Evolutionary conservation across 1,140 invertebrate genomes (phyloP).

Genomic region (Drosophila erecta): DNA sequence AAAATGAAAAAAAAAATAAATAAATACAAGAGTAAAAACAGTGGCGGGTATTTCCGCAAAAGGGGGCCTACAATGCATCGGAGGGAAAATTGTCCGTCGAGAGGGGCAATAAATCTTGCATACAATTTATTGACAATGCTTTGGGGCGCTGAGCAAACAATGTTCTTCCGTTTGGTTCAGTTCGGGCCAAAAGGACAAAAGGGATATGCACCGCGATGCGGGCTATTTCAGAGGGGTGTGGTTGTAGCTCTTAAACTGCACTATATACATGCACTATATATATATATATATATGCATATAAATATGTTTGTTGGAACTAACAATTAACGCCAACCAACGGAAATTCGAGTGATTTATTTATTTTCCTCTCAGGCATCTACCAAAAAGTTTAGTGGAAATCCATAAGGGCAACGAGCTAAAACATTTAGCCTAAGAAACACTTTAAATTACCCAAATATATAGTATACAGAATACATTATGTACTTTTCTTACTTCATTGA

Average conservation of each 20-base stretch:
- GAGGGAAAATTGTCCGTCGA: conserved; percentile 49
- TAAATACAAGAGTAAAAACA: neutral
- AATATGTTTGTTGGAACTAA: conserved; percentile 48
- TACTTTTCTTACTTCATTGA: too few species aligned
- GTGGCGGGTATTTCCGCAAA: conserved; percentile 16
- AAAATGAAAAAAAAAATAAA: conserved; percentile 3
- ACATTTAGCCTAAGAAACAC: neutral
- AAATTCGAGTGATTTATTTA: conserved; percentile 17
- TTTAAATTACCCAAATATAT: too few species aligned
- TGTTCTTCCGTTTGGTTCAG: conserved; percentile 71
- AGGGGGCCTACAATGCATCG: neutral
- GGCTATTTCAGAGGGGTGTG: neutral
- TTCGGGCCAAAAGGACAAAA: conserved; percentile 56
- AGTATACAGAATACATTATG: too few species aligned
- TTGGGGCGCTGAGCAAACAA: conserved; percentile 73
- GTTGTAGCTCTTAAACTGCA: conserved; percentile 1
- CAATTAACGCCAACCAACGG: conserved; percentile 57
- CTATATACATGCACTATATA: neutral
- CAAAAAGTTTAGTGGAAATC: neutral
- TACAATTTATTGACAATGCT: conserved; percentile 82
- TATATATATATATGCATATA: too few species aligned
- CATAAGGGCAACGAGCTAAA: too few species aligned
- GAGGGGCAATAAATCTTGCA: conserved; percentile 75
- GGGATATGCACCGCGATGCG: conserved; percentile 33
- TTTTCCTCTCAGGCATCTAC: neutral